Evolutionary conservation across 2,888 invertebrate genomes (phyloP), one percentile per base, ranked within the genome.

Genomic region (Synergus japonicus): DNA sequence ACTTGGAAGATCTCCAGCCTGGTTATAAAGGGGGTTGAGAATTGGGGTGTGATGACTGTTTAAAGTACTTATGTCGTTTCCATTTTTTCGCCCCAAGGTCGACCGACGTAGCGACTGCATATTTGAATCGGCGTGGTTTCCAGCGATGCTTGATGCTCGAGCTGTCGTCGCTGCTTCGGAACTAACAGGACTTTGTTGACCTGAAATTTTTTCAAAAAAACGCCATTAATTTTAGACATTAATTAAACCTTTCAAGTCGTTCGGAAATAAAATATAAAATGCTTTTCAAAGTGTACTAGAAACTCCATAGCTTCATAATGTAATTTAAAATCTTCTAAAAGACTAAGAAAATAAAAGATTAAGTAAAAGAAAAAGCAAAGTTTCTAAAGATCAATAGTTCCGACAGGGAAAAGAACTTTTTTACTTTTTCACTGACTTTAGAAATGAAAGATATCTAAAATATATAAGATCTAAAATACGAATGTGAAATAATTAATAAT

Each of bases 121-220:
- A 96, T 96, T 18, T 95, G 96, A 4, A 95, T 96, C 90, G 95
- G 96, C 0, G 95, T 96, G 88, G 95, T 95, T 9, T 94, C 96
- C 83, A 95, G 96, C 92, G 78, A 93, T 91, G 90, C 96, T 96
- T 0, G 96, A 96, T 0, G 97, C 96, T 66, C 97, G 94, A 0
- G 96, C 96, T 0, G 97, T 97, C 0, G 97, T 97, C 0, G 96
- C 96, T 0, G 96, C 96, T 88, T 97, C 97, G 0, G 97, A 97
- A 86, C 96, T 95, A 0, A 96, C 96, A 18, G 97, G 97, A 92
- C 97, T 97, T 83, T 96, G 94, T 92, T 96, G 95, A 82, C 95
- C 96, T 96, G 83, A 84, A 91, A 90, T 81, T 58, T 77, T 1
- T 2, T 12, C 12, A 60, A 60, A 12, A 60, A 4, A 22, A 29